phyloP scores from a whole-genome alignment of 2,113 vertebrate species.

The Apteryx mantelli region DNA sequence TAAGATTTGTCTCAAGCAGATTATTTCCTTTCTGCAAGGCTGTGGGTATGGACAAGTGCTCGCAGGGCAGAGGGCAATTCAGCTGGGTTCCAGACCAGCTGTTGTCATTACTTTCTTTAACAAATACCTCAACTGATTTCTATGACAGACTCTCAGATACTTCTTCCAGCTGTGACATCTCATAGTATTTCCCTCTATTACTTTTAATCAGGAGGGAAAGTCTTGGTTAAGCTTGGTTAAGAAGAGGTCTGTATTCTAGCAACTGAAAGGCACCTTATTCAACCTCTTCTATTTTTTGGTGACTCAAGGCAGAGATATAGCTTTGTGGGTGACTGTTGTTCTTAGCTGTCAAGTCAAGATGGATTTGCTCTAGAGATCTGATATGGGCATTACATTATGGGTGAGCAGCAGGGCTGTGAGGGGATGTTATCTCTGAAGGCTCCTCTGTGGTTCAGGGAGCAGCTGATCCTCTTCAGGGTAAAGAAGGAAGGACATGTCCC shows the following conservation, averaged over 20 bases:
- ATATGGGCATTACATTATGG: slow-evolving; percentile 27
- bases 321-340: slow-evolving; percentile 50
- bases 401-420: background rate
- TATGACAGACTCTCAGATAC: background rate
- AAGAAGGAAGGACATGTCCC: slow-evolving; percentile 25
- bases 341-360: slow-evolving; percentile 62
- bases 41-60: background rate
- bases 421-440: slow-evolving; percentile 45
- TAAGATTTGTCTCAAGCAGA: background rate
- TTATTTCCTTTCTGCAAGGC: slow-evolving; percentile 7
- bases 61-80: background rate
- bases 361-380: slow-evolving; percentile 45
- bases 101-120: background rate
- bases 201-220: background rate
- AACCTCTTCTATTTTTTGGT: background rate
- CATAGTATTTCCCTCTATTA: background rate
- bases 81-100: background rate
- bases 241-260: background rate
- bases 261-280: background rate
- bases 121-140: background rate
- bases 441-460: slow-evolving; percentile 4
- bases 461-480: slow-evolving; percentile 15
- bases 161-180: slow-evolving; percentile 8
- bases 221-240: background rate
- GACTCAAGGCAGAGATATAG: background rate